Conservation (phyloP, 2,797 vertebrate genomes). For the Emydoidea blandingii region DNA sequence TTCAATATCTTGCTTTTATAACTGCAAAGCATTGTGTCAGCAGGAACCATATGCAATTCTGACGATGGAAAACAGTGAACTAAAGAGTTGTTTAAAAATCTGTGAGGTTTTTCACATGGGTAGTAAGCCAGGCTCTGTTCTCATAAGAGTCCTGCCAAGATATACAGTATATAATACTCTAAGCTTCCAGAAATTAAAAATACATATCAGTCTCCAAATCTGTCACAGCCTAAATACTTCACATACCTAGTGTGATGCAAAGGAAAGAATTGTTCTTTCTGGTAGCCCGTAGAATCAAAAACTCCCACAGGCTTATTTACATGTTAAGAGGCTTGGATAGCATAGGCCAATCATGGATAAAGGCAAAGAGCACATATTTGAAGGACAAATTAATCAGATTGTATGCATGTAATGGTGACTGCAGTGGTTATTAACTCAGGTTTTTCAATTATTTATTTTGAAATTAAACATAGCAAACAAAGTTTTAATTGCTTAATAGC, state of each 20-base stretch:
- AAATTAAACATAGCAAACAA: neutral
- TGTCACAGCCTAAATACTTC: neutral
- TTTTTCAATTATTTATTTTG: neutral
- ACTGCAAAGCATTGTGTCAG: neutral
- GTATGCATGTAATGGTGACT: neutral
- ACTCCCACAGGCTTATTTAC: neutral
- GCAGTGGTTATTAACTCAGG: neutral
- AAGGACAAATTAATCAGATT: neutral
- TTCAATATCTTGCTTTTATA: neutral
- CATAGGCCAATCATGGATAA: neutral
- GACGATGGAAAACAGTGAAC: slow-evolving; percentile 26
- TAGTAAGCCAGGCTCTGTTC: slow-evolving; percentile 26
- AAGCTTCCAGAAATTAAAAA: slow-evolving; percentile 3
- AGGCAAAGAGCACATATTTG: neutral
- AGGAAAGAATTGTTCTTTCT: neutral
- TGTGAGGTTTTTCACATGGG: neutral
- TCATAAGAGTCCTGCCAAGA: slow-evolving; percentile 48
- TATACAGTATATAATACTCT: slow-evolving; percentile 10
- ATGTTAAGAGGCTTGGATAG: fast-evolving
- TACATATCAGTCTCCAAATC: neutral
- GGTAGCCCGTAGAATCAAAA: neutral
- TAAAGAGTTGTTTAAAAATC: slow-evolving; percentile 5
- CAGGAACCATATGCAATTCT: neutral
- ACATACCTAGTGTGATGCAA: neutral
- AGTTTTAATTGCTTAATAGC: too few species aligned